These are phyloP conservation scores for Myotis planiceps DNA, from an alignment of 2,797 vertebrate species.

Conservation along the genomic window DNA sequence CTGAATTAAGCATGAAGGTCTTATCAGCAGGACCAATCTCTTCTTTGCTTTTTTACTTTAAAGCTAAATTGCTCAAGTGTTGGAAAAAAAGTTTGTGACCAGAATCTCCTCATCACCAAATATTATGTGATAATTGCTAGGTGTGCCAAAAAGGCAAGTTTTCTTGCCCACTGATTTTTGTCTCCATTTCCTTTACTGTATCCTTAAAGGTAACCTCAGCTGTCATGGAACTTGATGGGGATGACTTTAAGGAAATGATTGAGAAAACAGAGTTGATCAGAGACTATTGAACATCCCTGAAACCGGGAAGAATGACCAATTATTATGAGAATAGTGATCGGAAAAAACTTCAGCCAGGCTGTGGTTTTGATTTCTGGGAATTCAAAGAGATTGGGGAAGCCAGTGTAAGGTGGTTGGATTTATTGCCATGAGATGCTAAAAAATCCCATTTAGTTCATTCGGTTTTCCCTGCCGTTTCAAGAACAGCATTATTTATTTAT, in stretches of 20 bases:
- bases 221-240: neutral
- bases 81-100: neutral
- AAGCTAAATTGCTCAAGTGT: neutral
- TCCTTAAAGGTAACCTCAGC: neutral
- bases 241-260: neutral
- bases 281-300: neutral
- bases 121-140: neutral
- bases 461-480: neutral
- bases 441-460: neutral
- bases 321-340: neutral
- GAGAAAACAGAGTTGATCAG: neutral
- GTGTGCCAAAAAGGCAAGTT: neutral
- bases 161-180: neutral
- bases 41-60: constrained; percentile 34
- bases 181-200: neutral
- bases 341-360: neutral
- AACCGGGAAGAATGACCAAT: too few species aligned
- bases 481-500: neutral
- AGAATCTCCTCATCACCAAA: neutral
- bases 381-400: neutral
- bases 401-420: neutral
- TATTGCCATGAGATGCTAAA: neutral
- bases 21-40: constrained; percentile 60
- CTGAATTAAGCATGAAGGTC: constrained; percentile 35
- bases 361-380: neutral